Evolutionary conservation across 2,888 invertebrate species (phyloP), one percentile per base, ranked within the genome.

Genomic region (Blastobasis lacticolella): DNA sequence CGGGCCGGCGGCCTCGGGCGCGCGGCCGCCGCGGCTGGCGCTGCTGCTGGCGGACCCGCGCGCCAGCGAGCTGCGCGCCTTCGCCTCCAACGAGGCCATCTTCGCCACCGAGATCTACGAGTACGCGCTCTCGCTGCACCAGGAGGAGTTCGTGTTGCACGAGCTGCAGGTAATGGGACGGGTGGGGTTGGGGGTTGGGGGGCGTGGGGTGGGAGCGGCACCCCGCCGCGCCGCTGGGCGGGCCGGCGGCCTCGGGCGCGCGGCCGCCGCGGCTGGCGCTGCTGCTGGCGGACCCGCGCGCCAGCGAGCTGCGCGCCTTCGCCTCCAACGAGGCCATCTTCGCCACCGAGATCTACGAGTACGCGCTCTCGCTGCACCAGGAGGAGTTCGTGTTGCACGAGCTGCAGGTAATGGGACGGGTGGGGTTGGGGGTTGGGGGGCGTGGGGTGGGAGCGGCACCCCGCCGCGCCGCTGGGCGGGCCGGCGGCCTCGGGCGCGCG

Each of bases 101-200:
- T 95, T 97, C 87, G 94, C 97, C 83, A 98, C 98, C 0, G 97
- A 98, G 86, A 93, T 98, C 55, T 98, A 97, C 78, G 98, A 98
- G 81, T 98, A 97, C 77, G 97, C 97, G 5, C 90, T 94, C 58
- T 92, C 94, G 54, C 89, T 98, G 49, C 94, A 93, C 70, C 90
- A 92, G 36, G 90, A 91, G 51, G 90, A 91, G 50, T 95, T 93
- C 73, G 90, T 91, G 46, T 90, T 97, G 54, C 88, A 91, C 0
- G 93, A 94, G 67, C 90, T 95, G 66, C 94, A 94, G 90, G 94
- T 94, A 42, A 23, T 23, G 23, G 23, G 23, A 2, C 3, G n/a
- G n/a, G n/a, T n/a, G n/a, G n/a, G n/a, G n/a, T n/a, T n/a, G n/a
- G n/a, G n/a, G n/a, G 66, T 93, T 97, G 84, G 97, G 94, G 1